These are phyloP conservation scores for Elmis aenea DNA, from an alignment of 2,888 invertebrate species.

Conservation along the genomic window DNA sequence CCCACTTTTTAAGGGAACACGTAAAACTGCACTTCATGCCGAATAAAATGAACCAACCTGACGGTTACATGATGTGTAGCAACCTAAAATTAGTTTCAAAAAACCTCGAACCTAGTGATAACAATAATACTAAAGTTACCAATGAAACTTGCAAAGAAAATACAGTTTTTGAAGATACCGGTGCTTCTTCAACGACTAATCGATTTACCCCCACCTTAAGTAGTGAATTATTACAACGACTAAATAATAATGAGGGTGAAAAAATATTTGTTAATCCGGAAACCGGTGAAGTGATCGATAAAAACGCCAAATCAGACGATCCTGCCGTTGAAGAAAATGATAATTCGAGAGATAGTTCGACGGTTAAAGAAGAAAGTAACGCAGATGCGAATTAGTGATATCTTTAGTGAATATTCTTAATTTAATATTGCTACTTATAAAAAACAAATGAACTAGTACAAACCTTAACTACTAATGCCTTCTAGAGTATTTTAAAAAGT, in stretches of 20 bases:
- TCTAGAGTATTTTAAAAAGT: constrained; percentile 44
- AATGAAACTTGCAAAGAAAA: constrained; percentile 26
- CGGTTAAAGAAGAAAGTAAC: constrained; percentile 15
- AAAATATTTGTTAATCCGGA: constrained; percentile 43
- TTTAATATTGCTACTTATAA: constrained; percentile 3
- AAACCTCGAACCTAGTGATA: constrained; percentile 46
- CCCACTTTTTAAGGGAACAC: constrained; percentile 72
- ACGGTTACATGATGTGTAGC: constrained; percentile 59
- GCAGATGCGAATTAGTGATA: not conserved
- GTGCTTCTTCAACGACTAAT: constrained; percentile 25
- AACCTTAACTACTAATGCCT: constrained; percentile 24
- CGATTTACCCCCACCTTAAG: constrained; percentile 32
- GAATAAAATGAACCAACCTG: constrained; percentile 53
- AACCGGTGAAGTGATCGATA: constrained; percentile 42
- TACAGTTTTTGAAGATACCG: constrained; percentile 36
- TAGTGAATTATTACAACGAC: constrained; percentile 31
- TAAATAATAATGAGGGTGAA: constrained; percentile 43
- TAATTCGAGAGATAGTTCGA: not conserved
- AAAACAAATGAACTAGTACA: constrained; percentile 4
- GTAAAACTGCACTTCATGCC: constrained; percentile 69
- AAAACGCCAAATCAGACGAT: constrained; percentile 31
- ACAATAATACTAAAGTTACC: constrained; percentile 13
- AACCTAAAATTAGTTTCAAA: constrained; percentile 54
- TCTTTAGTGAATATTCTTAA: constrained; percentile 1
- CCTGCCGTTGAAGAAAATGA: constrained; percentile 8